Evolutionary conservation across 2,113 vertebrate species (phyloP), one percentile per base, ranked within the genome.

Genomic region (Barnardius zonarius): DNA sequence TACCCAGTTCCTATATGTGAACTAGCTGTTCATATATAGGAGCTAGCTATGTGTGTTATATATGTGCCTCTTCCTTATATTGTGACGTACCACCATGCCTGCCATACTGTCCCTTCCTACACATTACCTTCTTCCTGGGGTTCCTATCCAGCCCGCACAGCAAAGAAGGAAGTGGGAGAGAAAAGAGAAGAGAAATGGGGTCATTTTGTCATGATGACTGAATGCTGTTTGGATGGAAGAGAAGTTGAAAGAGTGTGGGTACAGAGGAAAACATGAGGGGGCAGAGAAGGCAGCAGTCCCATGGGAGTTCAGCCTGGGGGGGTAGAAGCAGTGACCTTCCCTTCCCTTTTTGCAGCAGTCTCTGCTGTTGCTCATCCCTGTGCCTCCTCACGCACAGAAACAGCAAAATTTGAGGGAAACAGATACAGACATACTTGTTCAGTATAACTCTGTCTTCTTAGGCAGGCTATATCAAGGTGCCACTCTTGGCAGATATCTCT

Each of bases 381-480:
- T 22, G 8, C 31, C 15, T n/a, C 13, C 9, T 75, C 2, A 0
- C 6, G 7, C 16, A 19, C 43, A 72, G 79, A 79, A 92, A 37
- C 25, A 76, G 48, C 43, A 85, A 39, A 64, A 17, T 63, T n/a
- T 55, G 62, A 72, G 19, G 35, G 28, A 72, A 72, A 27, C 23
- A 31, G 11, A 41, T 14, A 49, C 0, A 35, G 17, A n/a, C 8
- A 43, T 0, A 1, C 2, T 63, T 3, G 1, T 46, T 67, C 61
- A 72, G 25, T 2, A 0, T 10, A 79, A 39, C 6, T 12, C 43
- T 90, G 5, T 39, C 23, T 37, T 61, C 57, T 48, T 33, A 27
- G 28, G 13, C 13, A 64, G 62, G n/a, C 25, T 78, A 6, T 43
- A 17, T 31, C 17, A 6, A 15, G 51, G 23, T 63, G 57, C 30